Evolutionary conservation across 2,113 vertebrate species (phyloP).

Genomic region (Pleuronectes platessa): DNA sequence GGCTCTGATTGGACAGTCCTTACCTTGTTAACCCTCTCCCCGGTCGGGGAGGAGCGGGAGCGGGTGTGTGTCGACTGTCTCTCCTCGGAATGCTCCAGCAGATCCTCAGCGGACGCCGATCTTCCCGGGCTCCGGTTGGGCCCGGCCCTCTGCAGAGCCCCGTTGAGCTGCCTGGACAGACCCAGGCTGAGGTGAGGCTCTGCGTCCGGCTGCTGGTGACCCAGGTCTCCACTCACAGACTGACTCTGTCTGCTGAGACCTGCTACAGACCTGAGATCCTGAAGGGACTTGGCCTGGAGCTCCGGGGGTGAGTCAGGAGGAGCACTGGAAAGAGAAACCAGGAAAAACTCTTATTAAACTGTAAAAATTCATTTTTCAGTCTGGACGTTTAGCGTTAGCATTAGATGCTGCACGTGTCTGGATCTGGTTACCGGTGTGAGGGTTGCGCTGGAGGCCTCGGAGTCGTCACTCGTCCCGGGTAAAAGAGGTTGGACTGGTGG

Average conservation of each 20-base stretch:
- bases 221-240: conserved; percentile 1
- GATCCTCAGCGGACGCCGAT: conserved; percentile 89
- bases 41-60: conserved; percentile 88
- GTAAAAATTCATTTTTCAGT: too few species aligned
- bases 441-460: conserved; percentile 58
- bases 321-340: conserved; percentile 21
- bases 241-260: conserved; percentile 15
- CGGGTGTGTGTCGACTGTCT: conserved; percentile 76
- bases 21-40: conserved; percentile 85
- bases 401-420: not conserved
- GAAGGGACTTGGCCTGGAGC: not conserved
- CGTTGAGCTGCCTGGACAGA: conserved; percentile 55
- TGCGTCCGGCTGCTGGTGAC: not conserved
- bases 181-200: conserved; percentile 12
- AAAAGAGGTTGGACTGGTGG: conserved; percentile 57
- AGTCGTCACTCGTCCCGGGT: conserved; percentile 70
- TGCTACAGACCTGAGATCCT: conserved; percentile 4
- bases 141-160: conserved; percentile 60
- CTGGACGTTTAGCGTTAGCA: too few species aligned
- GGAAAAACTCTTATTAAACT: not conserved
- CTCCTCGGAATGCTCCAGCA: conserved; percentile 83
- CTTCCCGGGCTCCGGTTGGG: conserved; percentile 76
- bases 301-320: conserved; percentile 20
- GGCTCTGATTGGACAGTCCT: not conserved
- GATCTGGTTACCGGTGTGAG: conserved; percentile 24